Base-by-base conservation (phyloP, 2,113 vertebrate genomes). In the Limnothrissa miodon region DNA sequence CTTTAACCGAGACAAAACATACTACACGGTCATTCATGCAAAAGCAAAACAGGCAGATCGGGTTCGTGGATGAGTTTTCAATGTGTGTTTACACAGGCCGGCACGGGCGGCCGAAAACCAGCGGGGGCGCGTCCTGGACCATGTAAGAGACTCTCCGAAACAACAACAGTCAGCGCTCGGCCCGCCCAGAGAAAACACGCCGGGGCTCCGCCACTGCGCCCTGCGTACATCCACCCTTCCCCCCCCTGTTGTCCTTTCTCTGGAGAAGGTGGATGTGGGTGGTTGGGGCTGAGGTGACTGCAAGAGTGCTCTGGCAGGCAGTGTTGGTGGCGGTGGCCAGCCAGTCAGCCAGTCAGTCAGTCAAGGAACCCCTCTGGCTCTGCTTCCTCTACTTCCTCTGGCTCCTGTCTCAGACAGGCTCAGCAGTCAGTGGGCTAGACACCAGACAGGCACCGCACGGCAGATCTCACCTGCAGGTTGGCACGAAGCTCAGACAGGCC, bases 401-500 rank as follows among this genome's bases (percentile, higher is more conserved):
- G 25, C 59, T 62, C 1, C 59, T 10, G 59, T n/a, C n/a, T 62
- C 59, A 62, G 59, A 62, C 59, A 62, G 59, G 59, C n/a, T 8
- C 59, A 11, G 25, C 59, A 23, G 51, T 23, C 21, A 56, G 56
- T n/a, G 56, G n/a, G n/a, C n/a, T n/a, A n/a, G 10, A 1, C 10
- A 48, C 17, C n/a, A n/a, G n/a, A n/a, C n/a, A n/a, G 46, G 46
- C 10, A 17, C 10, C 44, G 45, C 0, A 1, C 1, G 79, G 83
- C 78, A 82, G 78, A 80, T 84, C 84, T 21, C 19, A 45, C 78
- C 89, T 86, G 88, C 83, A 84, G 83, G 80, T 89, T 86, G 89
- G 59, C 81, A 45, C 45, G 78, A 82, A 86, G 81, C 83, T 36
- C 80, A 81, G 80, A 87, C 53, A 89, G 85, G 85, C 79, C 81